A percentile compares a stretch with the other conserved stretches of the same genome.
These are phyloP conservation scores for Trichonephila clavipes DNA, from an alignment of 1,140 invertebrate species.

Conservation along the genomic window DNA sequence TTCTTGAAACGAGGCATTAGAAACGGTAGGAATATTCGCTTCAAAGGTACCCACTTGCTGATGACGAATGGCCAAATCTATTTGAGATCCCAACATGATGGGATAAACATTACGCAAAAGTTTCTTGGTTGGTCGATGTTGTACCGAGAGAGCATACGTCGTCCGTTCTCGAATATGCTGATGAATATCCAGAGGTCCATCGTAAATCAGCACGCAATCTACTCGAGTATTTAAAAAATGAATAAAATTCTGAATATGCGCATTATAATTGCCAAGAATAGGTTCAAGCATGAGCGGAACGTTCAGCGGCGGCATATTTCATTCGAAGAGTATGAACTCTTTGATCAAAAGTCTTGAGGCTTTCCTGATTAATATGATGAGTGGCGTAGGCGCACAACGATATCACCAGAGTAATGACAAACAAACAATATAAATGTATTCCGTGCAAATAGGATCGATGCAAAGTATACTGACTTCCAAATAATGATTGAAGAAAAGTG, in stretches of 20 bases:
- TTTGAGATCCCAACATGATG: slow-evolving; percentile 4
- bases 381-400: neutral
- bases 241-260: neutral
- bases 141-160: neutral
- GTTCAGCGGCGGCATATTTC: slow-evolving; percentile 15
- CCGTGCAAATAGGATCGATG: slow-evolving; percentile 3
- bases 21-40: neutral
- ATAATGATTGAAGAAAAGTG: neutral
- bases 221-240: neutral
- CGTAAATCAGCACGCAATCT: neutral
- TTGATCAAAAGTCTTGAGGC: neutral
- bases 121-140: neutral
- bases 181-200: neutral
- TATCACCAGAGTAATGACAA: neutral
- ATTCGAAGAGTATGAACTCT: neutral
- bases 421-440: slow-evolving; percentile 44
- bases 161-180: neutral
- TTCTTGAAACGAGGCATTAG: neutral
- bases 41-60: neutral
- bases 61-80: slow-evolving; percentile 28
- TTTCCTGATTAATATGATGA: neutral
- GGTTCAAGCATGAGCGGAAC: neutral
- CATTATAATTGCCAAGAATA: slow-evolving; percentile 7
- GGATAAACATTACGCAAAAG: neutral
- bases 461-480: neutral